Evolutionary conservation across 2,888 invertebrate genomes (phyloP).

Genomic region (Microdon myrmicae): DNA sequence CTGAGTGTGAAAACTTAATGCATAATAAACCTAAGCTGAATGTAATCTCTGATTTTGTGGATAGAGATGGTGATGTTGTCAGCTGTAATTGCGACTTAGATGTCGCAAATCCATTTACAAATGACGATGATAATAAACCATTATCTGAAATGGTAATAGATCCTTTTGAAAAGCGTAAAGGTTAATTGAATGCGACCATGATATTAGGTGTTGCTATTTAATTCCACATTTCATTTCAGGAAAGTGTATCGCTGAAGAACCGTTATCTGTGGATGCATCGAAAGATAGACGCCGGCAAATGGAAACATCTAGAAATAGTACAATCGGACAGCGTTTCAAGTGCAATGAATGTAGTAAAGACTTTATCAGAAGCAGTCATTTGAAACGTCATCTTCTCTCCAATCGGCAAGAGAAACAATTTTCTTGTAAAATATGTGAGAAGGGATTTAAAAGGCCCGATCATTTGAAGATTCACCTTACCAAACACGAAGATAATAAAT

Average conservation of each 20-base stretch:
- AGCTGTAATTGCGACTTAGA: constrained; percentile 24
- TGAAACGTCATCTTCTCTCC: too few relatives aligned
- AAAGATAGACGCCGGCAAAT: too few relatives aligned
- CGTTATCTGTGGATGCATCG: too few relatives aligned
- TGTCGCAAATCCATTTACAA: constrained; percentile 60
- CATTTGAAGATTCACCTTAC: constrained; percentile 68
- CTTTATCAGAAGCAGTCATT: too few relatives aligned
- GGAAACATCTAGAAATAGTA: too few relatives aligned
- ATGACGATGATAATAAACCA: constrained; percentile 57
- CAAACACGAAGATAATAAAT: constrained; percentile 67
- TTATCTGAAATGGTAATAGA: constrained; percentile 46
- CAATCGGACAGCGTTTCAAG: too few relatives aligned
- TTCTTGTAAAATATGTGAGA: constrained; percentile 68
- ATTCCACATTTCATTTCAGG: too few relatives aligned
- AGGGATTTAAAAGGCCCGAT: constrained; percentile 68
- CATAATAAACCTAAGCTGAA: too few relatives aligned
- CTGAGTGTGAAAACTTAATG: too few relatives aligned
- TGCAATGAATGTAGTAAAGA: too few relatives aligned
- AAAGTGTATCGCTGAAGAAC: constrained; percentile 1
- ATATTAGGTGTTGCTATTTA: too few relatives aligned
- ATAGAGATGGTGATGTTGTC: neutral
- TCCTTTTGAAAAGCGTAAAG: constrained; percentile 1
- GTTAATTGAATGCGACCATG: neutral
- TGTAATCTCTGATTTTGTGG: constrained; percentile 5
- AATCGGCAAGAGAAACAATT: too few relatives aligned